phyloP scores from a whole-genome alignment of 2,113 vertebrate genomes.

The Heterotis niloticus region DNA sequence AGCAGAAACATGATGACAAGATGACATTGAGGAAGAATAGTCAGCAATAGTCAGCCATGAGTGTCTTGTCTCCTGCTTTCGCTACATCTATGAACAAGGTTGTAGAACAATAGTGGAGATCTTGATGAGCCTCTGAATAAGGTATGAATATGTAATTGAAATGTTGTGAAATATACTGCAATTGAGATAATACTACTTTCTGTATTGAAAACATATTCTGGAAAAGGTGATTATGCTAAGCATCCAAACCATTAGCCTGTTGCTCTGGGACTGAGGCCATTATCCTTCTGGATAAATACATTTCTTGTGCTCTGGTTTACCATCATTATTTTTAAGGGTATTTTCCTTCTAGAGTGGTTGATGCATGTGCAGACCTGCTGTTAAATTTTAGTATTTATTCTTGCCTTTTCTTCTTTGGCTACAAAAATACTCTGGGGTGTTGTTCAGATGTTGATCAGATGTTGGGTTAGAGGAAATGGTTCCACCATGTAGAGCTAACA shows the following conservation, averaged over 20 bases:
- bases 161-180: neutral
- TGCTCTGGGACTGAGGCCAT: conserved; percentile 27
- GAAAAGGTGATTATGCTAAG: conserved; percentile 55
- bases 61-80: neutral
- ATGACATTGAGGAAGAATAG: too few relatives aligned
- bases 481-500: neutral
- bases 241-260: conserved; percentile 41
- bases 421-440: neutral
- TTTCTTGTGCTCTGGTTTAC: conserved; percentile 11
- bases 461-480: neutral
- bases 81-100: neutral
- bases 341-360: neutral
- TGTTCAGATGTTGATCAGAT: neutral
- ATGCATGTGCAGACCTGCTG: neutral
- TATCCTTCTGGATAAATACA: conserved; percentile 35
- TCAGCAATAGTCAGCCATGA: too few relatives aligned
- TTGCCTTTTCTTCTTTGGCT: neutral
- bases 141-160: too few relatives aligned
- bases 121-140: too few relatives aligned
- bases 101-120: neutral
- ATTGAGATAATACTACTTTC: too few relatives aligned
- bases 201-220: conserved; percentile 5
- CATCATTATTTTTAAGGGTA: conserved; percentile 10
- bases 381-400: neutral
- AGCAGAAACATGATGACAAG: too few relatives aligned